These are phyloP conservation scores for Phymastichus coffea DNA, from an alignment of 1,140 invertebrate species.

Conservation along the genomic window DNA sequence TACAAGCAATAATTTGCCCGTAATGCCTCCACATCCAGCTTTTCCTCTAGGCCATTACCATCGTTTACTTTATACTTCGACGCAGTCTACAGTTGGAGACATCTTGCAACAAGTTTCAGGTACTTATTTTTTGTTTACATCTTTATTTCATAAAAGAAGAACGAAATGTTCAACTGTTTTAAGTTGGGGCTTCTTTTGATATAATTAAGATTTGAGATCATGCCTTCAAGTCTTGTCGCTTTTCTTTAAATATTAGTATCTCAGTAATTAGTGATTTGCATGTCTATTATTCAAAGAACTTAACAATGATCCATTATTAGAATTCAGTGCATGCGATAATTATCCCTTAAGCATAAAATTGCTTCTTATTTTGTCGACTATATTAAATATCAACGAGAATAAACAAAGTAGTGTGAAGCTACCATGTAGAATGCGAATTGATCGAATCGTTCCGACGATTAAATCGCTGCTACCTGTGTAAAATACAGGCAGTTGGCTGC, in stretches of 20 bases:
- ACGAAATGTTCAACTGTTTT: background rate
- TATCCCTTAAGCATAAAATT: too few relatives aligned
- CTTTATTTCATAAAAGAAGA: background rate
- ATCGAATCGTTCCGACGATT: background rate
- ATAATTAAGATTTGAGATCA: background rate
- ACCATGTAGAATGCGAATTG: background rate
- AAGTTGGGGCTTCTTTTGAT: background rate
- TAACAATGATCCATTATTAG: too few relatives aligned
- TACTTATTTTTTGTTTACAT: too few relatives aligned
- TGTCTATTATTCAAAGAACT: too few relatives aligned
- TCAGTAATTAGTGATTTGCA: too few relatives aligned
- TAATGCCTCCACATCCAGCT: slow-evolving; percentile 52
- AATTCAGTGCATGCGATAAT: too few relatives aligned
- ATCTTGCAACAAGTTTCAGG: slow-evolving; percentile 61
- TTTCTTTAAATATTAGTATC: too few relatives aligned
- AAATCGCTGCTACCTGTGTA: slow-evolving; percentile 7
- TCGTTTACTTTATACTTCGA: slow-evolving; percentile 70
- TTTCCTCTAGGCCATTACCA: slow-evolving; percentile 60
- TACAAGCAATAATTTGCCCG: slow-evolving; percentile 40
- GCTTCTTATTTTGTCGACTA: too few relatives aligned
- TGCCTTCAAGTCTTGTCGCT: too few relatives aligned
- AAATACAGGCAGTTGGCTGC: slow-evolving; percentile 47
- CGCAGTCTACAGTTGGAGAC: slow-evolving; percentile 69
- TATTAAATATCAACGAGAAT: too few relatives aligned
- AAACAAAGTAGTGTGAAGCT: too few relatives aligned